Conservation (phyloP, 2,113 vertebrate genomes). For the Chaetodon auriga region DNA sequence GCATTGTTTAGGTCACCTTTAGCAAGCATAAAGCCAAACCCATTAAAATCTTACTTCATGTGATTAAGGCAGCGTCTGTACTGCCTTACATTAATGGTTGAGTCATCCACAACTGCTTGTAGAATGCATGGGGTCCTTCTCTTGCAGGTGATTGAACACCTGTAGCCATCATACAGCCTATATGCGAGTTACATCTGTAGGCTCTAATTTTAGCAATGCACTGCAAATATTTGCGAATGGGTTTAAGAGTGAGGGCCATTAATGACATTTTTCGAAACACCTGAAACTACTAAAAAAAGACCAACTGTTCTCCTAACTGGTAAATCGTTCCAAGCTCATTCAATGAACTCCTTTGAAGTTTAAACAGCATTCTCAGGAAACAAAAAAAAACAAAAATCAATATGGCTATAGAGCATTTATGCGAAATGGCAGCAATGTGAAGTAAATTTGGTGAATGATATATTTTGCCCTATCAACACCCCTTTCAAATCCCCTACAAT, state of each 20-base stretch:
- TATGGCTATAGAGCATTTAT: too few relatives aligned
- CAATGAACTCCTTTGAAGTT: too few relatives aligned
- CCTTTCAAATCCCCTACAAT: not conserved
- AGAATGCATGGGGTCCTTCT: not conserved
- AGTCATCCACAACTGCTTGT: not conserved
- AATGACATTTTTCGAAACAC: not conserved
- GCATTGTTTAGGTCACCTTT: not conserved
- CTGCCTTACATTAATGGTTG: not conserved
- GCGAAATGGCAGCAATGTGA: not conserved
- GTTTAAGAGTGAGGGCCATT: not conserved
- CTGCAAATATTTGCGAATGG: too few relatives aligned
- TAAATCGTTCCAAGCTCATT: not conserved
- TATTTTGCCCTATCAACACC: not conserved
- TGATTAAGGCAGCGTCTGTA: not conserved
- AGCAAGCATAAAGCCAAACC: not conserved
- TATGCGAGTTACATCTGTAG: too few relatives aligned
- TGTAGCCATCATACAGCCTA: slow-evolving; percentile 3
- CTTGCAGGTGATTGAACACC: slow-evolving; percentile 21
- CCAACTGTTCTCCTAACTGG: not conserved
- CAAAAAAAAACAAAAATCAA: too few relatives aligned
- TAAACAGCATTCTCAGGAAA: not conserved
- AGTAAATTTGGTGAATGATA: not conserved
- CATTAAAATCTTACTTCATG: not conserved
- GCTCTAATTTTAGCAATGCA: too few relatives aligned
- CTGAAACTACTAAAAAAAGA: slow-evolving; percentile 11